These are phyloP conservation scores for Pteruthius melanotis DNA, from an alignment of 2,113 vertebrate species.

Conservation along the genomic window DNA sequence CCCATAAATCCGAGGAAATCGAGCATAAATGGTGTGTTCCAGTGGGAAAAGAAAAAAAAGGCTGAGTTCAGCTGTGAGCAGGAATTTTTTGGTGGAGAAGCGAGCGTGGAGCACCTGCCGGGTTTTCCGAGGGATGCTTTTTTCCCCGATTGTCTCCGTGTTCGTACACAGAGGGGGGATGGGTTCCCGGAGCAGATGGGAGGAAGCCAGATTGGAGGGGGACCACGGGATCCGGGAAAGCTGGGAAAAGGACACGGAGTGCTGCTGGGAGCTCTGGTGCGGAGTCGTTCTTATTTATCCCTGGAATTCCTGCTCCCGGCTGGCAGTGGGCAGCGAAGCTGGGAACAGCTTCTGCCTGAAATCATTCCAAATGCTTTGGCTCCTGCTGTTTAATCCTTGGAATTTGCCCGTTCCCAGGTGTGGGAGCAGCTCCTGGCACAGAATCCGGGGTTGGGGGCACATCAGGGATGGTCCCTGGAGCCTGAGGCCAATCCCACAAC, in stretches of 20 bases:
- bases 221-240: not conserved
- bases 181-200: not conserved
- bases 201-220: not conserved
- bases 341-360: not conserved
- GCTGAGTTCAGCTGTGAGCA: not conserved
- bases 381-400: not conserved
- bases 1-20: fast-evolving
- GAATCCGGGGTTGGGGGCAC: not conserved
- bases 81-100: not conserved
- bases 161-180: not conserved
- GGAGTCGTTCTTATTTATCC: fast-evolving
- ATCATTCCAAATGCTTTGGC: not conserved
- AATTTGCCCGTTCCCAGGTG: not conserved
- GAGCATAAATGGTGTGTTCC: fast-evolving
- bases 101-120: not conserved
- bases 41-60: too few species aligned
- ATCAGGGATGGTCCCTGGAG: not conserved
- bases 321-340: not conserved
- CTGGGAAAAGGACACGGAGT: not conserved
- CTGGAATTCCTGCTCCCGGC: not conserved
- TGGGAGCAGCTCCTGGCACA: too few species aligned
- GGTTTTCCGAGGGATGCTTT: not conserved
- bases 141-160: fast-evolving
- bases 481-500: fast-evolving
- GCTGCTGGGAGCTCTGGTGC: fast-evolving